Evolutionary conservation across 2,113 vertebrate genomes (phyloP).

Genomic region (Chionomys nivalis): DNA sequence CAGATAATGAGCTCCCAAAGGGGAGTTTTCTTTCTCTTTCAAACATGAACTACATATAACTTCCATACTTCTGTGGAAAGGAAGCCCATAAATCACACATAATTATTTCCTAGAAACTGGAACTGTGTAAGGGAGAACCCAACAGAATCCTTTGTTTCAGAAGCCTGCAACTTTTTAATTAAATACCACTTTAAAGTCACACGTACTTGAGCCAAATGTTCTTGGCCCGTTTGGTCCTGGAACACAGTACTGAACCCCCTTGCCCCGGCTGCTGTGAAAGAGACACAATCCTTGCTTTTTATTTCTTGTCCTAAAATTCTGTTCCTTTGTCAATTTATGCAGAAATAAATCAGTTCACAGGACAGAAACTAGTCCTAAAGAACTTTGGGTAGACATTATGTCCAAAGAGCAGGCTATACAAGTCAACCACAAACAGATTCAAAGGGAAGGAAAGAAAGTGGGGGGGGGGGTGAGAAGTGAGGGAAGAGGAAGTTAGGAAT

Average conservation of each 20-base stretch:
- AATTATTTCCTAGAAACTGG: constrained; percentile 78
- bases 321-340: neutral
- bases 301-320: neutral
- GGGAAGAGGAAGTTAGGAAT: too few species aligned
- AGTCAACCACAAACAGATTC: neutral
- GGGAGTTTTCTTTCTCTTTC: constrained; percentile 61
- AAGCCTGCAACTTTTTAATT: constrained; percentile 71
- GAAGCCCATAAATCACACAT: constrained; percentile 75
- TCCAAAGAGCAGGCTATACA: neutral
- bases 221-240: neutral
- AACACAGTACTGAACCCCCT: neutral
- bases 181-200: constrained; percentile 75
- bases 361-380: neutral
- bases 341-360: neutral
- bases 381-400: neutral
- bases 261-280: neutral
- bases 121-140: constrained; percentile 60
- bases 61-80: constrained; percentile 73
- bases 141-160: constrained; percentile 69
- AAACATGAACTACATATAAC: constrained; percentile 67
- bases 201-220: constrained; percentile 64
- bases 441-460: accelerated
- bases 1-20: constrained; percentile 82
- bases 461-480: accelerated
- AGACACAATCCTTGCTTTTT: neutral